Conservation (phyloP, 2,797 vertebrate genomes). For the Poeciliopsis infans region DNA sequence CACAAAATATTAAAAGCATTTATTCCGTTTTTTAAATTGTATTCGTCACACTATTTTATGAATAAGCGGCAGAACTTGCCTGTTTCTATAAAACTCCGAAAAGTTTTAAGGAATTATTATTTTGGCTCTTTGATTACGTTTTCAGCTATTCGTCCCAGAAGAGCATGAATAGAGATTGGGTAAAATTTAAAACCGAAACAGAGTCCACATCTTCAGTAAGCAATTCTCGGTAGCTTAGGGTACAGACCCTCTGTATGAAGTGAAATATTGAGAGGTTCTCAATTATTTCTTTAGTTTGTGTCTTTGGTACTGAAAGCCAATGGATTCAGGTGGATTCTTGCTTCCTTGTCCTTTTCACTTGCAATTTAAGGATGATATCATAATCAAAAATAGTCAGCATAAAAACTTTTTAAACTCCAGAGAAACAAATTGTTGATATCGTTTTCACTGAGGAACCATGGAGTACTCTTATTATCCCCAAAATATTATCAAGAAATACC, state of each 20-base stretch:
- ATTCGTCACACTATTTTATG: background rate
- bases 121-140: background rate
- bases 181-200: no score
- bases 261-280: background rate
- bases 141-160: background rate
- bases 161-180: background rate
- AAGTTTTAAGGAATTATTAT: background rate
- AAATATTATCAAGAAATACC: background rate
- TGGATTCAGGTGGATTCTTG: background rate
- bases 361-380: background rate
- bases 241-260: no score
- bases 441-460: background rate
- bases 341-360: background rate
- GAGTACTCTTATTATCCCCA: background rate
- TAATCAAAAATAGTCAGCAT: background rate
- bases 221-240: no score
- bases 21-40: background rate
- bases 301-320: background rate
- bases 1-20: background rate
- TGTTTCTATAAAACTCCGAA: background rate
- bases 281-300: background rate
- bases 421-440: background rate
- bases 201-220: no score
- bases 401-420: background rate
- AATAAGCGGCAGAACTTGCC: background rate